Evolutionary conservation across 2,888 invertebrate genomes (phyloP), one percentile per base, ranked within the genome.

Genomic region (Andrena haemorrhoa): DNA sequence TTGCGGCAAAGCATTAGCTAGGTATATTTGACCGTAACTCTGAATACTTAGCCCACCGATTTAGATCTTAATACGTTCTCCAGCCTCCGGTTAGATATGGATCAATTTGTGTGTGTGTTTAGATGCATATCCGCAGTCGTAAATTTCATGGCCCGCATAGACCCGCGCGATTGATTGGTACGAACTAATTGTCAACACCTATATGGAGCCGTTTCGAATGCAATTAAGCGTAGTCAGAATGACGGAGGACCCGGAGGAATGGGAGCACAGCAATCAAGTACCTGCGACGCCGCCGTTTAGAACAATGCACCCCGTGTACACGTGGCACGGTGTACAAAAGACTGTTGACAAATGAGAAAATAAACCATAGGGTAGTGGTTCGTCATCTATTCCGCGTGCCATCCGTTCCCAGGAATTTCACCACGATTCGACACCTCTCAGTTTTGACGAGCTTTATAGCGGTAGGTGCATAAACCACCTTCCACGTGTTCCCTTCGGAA

Each of bases 191-290:
- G 70, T 74, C 49, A 60, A 51, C 12, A 68, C 70, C 70, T 56
- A 47, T 64, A 63, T 53, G 49, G 29, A 49, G 33, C 26, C 76
- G 26, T 72, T 76, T 56, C 61, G 61, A 63, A 61, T 51, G 71
- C 66, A 80, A 80, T 80, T 76, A 72, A 72, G 76, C 51, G 56
- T 53, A 56, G 56, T 20, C 56, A 35, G 68, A 53, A 63, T 66
- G 76, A 76, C 71, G 72, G 61, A 75, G 58, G 68, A 58, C 51
- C 41, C 35, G 49, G 33, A 16, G 33, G 33, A 29, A 51, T 23
- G 63, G 20, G 26, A 69, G 51, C 71, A 61, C 53, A 31, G 49
- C 33, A 61, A 26, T 56, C 56, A 8, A 63, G 70, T 56, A 35
- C 3, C 65, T 60, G 61, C 49, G 26, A 61, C 29, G 41, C 26